Evolutionary conservation across 2,888 invertebrate species (phyloP), one percentile per base, ranked within the genome.

Genomic region (Limnephilus auricula): DNA sequence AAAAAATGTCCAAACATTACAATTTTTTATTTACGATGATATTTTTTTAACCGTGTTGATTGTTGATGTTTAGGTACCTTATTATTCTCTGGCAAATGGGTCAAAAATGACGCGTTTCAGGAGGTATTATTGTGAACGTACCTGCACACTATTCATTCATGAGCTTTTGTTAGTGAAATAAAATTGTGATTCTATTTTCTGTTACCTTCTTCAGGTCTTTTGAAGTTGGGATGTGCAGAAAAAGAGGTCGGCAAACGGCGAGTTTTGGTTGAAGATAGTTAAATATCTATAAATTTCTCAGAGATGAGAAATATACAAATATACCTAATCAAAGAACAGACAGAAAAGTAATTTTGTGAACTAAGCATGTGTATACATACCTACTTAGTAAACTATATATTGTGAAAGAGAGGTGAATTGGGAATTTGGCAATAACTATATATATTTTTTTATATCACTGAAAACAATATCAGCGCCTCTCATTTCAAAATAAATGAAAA

Each of bases 1-100:
- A 85, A n/a, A 32, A 85, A 85, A 85, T 32, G 30, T 25, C n/a
- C 25, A n/a, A 65, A 65, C n/a, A 65, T 65, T 65, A n/a, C n/a
- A 9, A 65, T 65, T 25, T 65, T 65, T n/a, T 65, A 9, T n/a
- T 25, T n/a, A 65, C 25, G 65, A 25, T 65, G 25, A 6, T n/a
- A 25, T 65, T 5, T 25, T 65, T 65, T n/a, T 25, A n/a, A 9
- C 25, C 13, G 45, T 50, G 50, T 50, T 50, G 50, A 18, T 65
- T 65, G 6, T 65, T 65, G 65, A 65, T 65, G 25, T 65, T 65
- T 25, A 9, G 65, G 5, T n/a, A 10, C n/a, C n/a, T 4, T 6
- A n/a, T 25, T 65, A 65, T 65, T 65, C n/a, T 65, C 65, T 6
- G 65, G 65, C 25, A 65, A 65, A n/a, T 65, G 65, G 65, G 25